These are phyloP conservation scores for Dusona sp. DNA, from an alignment of 2,888 invertebrate species.

Conservation along the genomic window DNA sequence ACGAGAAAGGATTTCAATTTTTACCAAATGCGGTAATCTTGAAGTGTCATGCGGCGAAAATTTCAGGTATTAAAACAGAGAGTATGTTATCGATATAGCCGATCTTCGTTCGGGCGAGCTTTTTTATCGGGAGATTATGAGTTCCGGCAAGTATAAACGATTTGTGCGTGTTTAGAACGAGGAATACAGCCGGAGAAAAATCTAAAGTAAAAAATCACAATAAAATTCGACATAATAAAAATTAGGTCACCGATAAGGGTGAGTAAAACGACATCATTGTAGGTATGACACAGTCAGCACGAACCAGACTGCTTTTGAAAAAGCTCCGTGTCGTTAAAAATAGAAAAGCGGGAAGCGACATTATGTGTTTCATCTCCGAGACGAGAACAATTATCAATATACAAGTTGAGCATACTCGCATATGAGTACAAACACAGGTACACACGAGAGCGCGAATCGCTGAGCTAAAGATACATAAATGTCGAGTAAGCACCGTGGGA, in stretches of 20 bases:
- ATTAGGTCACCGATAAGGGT: slow-evolving; percentile 70
- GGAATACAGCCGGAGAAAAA: slow-evolving; percentile 65
- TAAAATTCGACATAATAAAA: background rate
- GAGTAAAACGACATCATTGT: slow-evolving; percentile 70
- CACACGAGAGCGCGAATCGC: slow-evolving; percentile 47
- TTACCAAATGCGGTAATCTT: background rate
- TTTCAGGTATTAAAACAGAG: background rate
- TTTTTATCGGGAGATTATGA: slow-evolving; percentile 37
- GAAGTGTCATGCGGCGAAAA: background rate
- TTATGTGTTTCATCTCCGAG: slow-evolving; percentile 58
- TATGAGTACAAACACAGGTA: background rate
- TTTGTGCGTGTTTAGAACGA: slow-evolving; percentile 42
- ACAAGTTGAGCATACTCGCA: background rate
- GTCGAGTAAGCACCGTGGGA: slow-evolving; percentile 67
- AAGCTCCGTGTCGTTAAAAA: slow-evolving; percentile 47
- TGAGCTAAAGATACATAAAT: slow-evolving; percentile 72
- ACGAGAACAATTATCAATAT: slow-evolving; percentile 41
- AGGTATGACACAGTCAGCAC: background rate
- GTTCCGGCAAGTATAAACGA: slow-evolving; percentile 35
- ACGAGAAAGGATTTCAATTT: background rate
- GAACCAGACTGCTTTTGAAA: slow-evolving; percentile 6
- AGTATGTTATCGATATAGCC: background rate
- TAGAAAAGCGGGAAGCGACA: background rate
- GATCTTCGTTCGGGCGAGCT: slow-evolving; percentile 12
- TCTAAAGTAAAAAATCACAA: slow-evolving; percentile 28